Evolutionary conservation across 1,140 invertebrate genomes (phyloP), one percentile per base, ranked within the genome.

Genomic region (Lasioglossum baleicum): DNA sequence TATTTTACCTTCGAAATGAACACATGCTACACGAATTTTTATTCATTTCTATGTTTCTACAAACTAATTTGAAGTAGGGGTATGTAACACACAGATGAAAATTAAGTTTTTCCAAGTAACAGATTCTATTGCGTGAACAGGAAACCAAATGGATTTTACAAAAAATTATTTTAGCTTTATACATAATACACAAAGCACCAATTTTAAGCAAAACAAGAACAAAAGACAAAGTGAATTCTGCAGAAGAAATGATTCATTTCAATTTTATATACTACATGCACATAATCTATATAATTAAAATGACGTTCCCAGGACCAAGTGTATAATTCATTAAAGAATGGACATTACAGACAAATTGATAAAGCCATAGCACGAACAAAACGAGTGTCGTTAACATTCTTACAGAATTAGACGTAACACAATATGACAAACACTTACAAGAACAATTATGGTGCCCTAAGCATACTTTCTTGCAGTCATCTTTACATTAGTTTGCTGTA

Each of bases 401-500:
- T 71, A 40, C 76, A 82, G 64, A 40, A n/a, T 40, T 72, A 86
- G 81, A 87, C 80, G 73, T 87, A 83, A 87, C 83, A 86, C 84
- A 76, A 81, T 83, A 85, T 84, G 79, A 84, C 85, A 88, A 91
- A 91, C 88, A 92, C 91, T 92, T 92, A 92, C 91, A 92, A 92
- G 89, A 88, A 90, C 90, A 91, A 90, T 91, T 89, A 91, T 68
- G 87, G 75, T 90, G 87, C 88, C 89, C 86, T 91, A 90, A 88
- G 85, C 79, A 88, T 91, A 88, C 83, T 91, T 90, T 89, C 83
- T 92, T 87, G 88, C 86, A 88, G 85, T 82, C 91, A 84, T 80
- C 87, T 87, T 91, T 92, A 92, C 90, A 91, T 91, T 90, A 92
- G 91, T 90, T 91, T 92, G 91, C 90, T 92, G 90, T 88, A 90